phyloP scores from a whole-genome alignment of 1,140 invertebrate species.

The Drosophila nikananu region DNA sequence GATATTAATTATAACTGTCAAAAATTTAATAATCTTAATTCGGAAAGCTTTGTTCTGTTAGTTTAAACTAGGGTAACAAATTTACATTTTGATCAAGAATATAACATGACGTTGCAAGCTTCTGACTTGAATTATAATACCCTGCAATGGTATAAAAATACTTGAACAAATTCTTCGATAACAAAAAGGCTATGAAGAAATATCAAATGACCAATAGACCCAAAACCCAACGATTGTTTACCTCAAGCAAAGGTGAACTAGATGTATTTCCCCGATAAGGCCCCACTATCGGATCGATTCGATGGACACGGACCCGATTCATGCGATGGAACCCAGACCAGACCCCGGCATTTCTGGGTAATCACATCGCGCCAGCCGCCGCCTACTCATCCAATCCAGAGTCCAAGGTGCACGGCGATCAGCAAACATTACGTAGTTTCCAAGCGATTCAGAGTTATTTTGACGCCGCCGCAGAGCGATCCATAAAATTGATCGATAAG shows the following conservation, averaged over 20 bases:
- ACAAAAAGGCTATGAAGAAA: not conserved
- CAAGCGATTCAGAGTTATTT: constrained; percentile 70
- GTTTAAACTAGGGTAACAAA: not conserved
- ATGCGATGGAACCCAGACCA: constrained; percentile 30
- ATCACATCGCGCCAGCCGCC: constrained; percentile 27
- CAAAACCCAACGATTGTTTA: constrained; percentile 2
- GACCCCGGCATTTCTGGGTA: constrained; percentile 22
- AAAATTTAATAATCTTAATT: not conserved
- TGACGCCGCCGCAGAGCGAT: constrained; percentile 52
- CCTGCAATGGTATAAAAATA: not conserved
- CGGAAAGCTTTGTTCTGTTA: not conserved
- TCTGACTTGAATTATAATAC: not conserved
- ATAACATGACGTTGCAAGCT: not conserved
- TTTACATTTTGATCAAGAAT: not conserved
- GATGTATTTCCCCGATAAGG: constrained; percentile 18
- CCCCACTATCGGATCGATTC: constrained; percentile 7
- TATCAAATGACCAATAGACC: not conserved
- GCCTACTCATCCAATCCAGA: constrained; percentile 43
- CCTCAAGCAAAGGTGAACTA: constrained; percentile 16
- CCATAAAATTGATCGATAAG: constrained; percentile 72
- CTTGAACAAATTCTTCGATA: not conserved
- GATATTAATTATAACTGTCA: not conserved
- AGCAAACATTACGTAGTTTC: constrained; percentile 74
- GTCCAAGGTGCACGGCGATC: constrained; percentile 55
- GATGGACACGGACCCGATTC: constrained; percentile 32